Evolutionary conservation across 2,113 vertebrate species (phyloP).

Genomic region (Dasypus novemcinctus): DNA sequence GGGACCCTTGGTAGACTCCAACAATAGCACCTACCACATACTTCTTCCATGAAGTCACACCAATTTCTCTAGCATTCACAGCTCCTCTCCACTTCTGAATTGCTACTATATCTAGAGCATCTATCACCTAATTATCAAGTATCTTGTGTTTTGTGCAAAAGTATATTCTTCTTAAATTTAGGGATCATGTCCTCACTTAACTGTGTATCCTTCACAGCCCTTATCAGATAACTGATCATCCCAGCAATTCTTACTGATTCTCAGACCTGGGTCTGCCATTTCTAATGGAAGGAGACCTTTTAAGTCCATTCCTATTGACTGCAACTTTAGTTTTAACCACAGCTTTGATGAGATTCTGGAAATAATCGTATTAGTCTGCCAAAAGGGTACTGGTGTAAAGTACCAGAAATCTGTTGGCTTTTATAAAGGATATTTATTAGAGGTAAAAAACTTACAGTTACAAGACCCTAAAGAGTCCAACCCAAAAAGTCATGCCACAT

Average conservation of each 20-base stretch:
- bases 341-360: slow-evolving; percentile 15
- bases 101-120: neutral
- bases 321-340: slow-evolving; percentile 6
- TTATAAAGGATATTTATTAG: too few species aligned
- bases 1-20: neutral
- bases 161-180: neutral
- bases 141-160: neutral
- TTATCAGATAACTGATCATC: neutral
- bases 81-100: neutral
- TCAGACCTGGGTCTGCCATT: neutral
- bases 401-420: too few species aligned
- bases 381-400: too few species aligned
- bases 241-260: neutral
- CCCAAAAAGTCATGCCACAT: too few species aligned
- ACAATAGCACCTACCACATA: neutral
- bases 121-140: neutral
- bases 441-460: too few species aligned
- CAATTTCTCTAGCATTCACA: neutral
- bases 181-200: neutral
- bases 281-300: slow-evolving; percentile 3
- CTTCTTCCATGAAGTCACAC: neutral
- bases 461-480: too few species aligned
- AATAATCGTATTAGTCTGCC: neutral
- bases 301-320: neutral
- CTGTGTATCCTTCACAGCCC: neutral